Evolutionary conservation across 1,140 invertebrate genomes (phyloP), one percentile per base, ranked within the genome.

Genomic region (Ladona fulva): DNA sequence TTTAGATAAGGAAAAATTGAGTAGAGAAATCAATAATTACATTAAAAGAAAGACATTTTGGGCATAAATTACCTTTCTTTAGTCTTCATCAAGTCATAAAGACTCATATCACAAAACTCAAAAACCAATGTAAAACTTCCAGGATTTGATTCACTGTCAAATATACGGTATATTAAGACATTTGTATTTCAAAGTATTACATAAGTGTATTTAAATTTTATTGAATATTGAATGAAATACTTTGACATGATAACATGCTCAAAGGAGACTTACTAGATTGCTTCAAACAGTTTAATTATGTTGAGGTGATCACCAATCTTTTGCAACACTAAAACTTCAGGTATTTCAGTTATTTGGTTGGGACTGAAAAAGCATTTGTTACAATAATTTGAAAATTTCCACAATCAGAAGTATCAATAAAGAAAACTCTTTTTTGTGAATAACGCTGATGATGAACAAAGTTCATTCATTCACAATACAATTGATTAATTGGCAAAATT

Each of bases 51-150:
- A n/a, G n/a, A n/a, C n/a, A n/a, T n/a, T n/a, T n/a, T 74, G 12
- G 25, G 19, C 42, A 19, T 59, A 44, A 78, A 25, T 80, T 83
- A 87, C 85, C 84, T 83, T 81, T 86, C 86, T 77, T 85, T 81
- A 6, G 80, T 84, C 83, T 87, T 87, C 78, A 91, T 88, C 44
- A 90, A 82, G 81, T 92, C 90, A 81, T 91, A 91, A 77, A 92
- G 85, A 81, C 90, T 91, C 88, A 90, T 89, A 80, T 92, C 90
- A 90, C 92, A 91, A 25, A 92, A 81, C 81, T 92, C 90, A 82
- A 91, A 91, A 24, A 92, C 86, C 29, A 92, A 84, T 8, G 87
- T 88, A 59, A 91, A 85, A 79, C 86, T 87, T 59, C 90, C 89
- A 25, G 85, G 85, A 81, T 81, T 75, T 12, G 83, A 81, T 79